Conservation (phyloP, 23 tunicate species). For the Halocynthia aurantium region DNA sequence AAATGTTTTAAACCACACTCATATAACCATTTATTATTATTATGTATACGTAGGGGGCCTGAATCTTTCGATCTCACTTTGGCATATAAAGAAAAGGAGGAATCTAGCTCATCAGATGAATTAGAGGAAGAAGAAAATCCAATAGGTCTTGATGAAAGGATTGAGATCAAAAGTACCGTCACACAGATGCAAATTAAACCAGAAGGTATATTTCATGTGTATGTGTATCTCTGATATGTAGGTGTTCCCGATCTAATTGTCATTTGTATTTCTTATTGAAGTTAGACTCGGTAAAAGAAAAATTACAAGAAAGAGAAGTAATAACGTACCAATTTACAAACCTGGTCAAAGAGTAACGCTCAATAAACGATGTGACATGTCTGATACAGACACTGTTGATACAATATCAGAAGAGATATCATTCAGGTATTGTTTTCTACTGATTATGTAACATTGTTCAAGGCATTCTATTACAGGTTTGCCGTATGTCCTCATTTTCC, state of each 20-base stretch:
- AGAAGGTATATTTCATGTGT: too few species aligned
- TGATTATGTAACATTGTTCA: too few species aligned
- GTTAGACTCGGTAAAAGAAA: conserved; percentile 3
- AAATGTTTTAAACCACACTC: not conserved
- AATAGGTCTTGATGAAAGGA: not conserved
- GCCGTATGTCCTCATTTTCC: too few species aligned
- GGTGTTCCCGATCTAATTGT: not conserved
- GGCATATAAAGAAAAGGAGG: conserved; percentile 1
- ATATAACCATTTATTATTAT: not conserved
- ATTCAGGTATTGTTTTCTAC: conserved; percentile 30
- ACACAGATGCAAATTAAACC: too few species aligned
- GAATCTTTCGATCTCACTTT: conserved; percentile 67
- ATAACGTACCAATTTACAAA: conserved; percentile 41
- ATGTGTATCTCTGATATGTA: too few species aligned
- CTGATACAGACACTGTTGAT: conserved; percentile 52
- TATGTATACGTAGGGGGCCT: conserved; percentile 50
- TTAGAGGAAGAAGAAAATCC: not conserved
- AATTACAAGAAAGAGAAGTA: conserved; percentile 19
- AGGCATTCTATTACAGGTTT: too few species aligned
- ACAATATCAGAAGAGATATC: conserved; percentile 71
- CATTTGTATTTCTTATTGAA: not conserved
- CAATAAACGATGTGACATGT: conserved; percentile 43
- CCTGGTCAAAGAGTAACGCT: conserved; percentile 65
- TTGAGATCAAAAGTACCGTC: not conserved
- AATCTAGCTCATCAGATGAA: not conserved